These are phyloP conservation scores for Apotomis capreana DNA, from an alignment of 2,888 invertebrate genomes.

Conservation along the genomic window DNA sequence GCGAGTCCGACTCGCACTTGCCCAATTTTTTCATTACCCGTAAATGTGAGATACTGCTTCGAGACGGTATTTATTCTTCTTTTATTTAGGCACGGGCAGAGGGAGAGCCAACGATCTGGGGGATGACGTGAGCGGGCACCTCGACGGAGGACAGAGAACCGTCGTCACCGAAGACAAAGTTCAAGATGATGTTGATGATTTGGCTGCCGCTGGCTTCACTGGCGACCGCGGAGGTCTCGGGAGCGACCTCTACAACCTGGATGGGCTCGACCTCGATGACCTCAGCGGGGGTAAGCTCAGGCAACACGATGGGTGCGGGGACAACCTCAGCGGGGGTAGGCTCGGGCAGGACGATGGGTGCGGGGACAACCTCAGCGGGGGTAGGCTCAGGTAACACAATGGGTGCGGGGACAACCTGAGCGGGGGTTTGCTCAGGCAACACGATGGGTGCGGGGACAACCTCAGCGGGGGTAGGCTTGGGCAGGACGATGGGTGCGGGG, in stretches of 20 bases:
- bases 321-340: constrained; percentile 1
- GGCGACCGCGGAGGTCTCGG: constrained; percentile 7
- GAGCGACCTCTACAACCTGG: neutral
- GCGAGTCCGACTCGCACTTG: too few relatives aligned
- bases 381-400: constrained; percentile 8
- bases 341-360: constrained; percentile 7
- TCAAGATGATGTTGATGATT: constrained; percentile 38
- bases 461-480: constrained; percentile 8
- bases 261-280: constrained; percentile 16
- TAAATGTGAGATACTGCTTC: neutral
- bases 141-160: constrained; percentile 32
- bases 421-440: neutral
- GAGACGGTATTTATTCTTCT: neutral
- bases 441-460: neutral
- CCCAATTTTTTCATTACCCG: too few relatives aligned
- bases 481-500: constrained; percentile 4
- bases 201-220: neutral
- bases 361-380: constrained; percentile 2
- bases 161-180: constrained; percentile 33
- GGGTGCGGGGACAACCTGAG: neutral
- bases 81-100: constrained; percentile 17
- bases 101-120: constrained; percentile 1
- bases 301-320: constrained; percentile 6
- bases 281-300: constrained; percentile 16
- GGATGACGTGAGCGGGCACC: constrained; percentile 13